These are phyloP conservation scores for Euphydryas editha DNA, from an alignment of 2,888 invertebrate species.

Conservation along the genomic window DNA sequence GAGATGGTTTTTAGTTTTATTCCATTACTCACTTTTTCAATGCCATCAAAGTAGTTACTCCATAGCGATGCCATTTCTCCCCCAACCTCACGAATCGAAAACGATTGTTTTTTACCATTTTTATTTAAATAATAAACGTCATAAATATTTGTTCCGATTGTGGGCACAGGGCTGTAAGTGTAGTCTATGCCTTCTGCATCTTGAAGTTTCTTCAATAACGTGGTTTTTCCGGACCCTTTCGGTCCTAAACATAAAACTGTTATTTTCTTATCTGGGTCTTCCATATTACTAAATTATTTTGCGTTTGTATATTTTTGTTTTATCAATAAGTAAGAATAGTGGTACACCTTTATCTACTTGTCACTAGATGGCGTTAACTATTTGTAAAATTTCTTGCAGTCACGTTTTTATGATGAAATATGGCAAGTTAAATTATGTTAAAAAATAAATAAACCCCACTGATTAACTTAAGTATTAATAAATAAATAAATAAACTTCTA, in stretches of 20 bases:
- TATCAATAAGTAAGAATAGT: conserved; percentile 27
- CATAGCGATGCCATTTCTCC: conserved; percentile 93
- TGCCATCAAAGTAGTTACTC: conserved; percentile 88
- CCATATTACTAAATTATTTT: conserved; percentile 57
- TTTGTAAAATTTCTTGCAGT: not conserved
- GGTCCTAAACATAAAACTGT: conserved; percentile 89
- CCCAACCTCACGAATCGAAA: conserved; percentile 89
- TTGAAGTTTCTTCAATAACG: conserved; percentile 89
- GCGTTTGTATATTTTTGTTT: conserved; percentile 18
- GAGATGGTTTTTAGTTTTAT: not conserved
- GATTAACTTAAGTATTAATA: too few species aligned
- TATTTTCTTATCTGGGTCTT: conserved; percentile 72
- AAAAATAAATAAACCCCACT: too few species aligned
- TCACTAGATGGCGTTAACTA: conserved; percentile 56
- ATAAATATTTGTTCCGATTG: conserved; percentile 91
- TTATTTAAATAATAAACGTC: conserved; percentile 82
- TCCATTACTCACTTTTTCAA: conserved; percentile 75
- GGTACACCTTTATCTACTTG: conserved; percentile 53
- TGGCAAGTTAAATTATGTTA: not conserved
- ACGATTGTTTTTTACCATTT: conserved; percentile 77
- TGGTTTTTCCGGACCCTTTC: conserved; percentile 91
- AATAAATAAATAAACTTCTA: too few species aligned
- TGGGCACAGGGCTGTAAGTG: conserved; percentile 91
- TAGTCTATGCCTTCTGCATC: conserved; percentile 87
- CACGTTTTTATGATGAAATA: too few species aligned